phyloP scores from a whole-genome alignment of 2,113 vertebrate species.

The Pipra filicauda region DNA sequence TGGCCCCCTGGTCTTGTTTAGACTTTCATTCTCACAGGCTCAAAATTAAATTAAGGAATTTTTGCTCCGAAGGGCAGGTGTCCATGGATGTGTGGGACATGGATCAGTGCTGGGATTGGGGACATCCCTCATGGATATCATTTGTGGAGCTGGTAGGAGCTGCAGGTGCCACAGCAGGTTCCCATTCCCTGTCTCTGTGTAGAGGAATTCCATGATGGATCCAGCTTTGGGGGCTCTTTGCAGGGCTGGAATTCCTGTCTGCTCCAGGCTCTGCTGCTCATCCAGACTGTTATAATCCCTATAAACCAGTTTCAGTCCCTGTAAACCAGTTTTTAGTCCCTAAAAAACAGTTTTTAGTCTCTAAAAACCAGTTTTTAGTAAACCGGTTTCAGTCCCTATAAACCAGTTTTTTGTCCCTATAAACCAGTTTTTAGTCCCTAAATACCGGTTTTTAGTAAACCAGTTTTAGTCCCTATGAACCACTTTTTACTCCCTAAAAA shows the following conservation, averaged over 20 bases:
- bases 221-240: neutral
- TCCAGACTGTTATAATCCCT: neutral
- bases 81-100: accelerated
- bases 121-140: neutral
- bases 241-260: too few relatives aligned
- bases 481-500: too few relatives aligned
- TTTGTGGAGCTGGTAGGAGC: neutral
- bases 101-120: neutral
- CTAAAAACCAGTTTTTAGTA: too few relatives aligned
- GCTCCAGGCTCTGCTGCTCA: neutral
- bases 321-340: too few relatives aligned
- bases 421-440: too few relatives aligned
- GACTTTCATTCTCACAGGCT: neutral
- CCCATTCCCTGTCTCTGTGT: neutral
- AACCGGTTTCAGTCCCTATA: too few relatives aligned
- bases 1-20: neutral
- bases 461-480: too few relatives aligned
- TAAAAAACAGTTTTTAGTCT: too few relatives aligned
- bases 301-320: too few relatives aligned
- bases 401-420: too few relatives aligned
- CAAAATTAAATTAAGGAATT: neutral
- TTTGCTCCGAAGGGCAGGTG: neutral
- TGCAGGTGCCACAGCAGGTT: neutral
- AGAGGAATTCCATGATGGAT: neutral
- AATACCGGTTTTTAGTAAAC: too few relatives aligned